Evolutionary conservation across 2,888 invertebrate genomes (phyloP).

Genomic region (Globia sparganii): DNA sequence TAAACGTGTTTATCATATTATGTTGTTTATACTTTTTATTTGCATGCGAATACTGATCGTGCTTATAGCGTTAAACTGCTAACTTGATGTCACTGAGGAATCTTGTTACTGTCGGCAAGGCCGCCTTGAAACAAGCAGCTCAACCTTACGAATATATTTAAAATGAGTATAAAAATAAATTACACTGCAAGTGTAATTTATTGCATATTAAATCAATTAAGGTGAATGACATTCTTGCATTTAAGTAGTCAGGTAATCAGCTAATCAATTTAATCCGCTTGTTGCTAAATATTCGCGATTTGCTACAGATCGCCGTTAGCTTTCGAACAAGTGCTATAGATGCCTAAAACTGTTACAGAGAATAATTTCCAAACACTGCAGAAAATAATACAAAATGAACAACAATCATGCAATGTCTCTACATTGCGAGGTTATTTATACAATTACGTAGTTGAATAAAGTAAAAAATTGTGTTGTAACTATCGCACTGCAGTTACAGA

Average conservation of each 20-base stretch:
- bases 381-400: slow-evolving; percentile 37
- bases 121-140: slow-evolving; percentile 41
- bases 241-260: slow-evolving; percentile 17
- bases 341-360: background rate
- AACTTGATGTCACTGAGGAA: slow-evolving; percentile 57
- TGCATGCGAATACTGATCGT: slow-evolving; percentile 68
- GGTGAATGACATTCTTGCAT: slow-evolving; percentile 29
- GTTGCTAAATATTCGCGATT: slow-evolving; percentile 38
- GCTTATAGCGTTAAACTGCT: slow-evolving; percentile 51
- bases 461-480: slow-evolving; percentile 35
- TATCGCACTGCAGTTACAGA: background rate
- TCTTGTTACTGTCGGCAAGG: slow-evolving; percentile 43
- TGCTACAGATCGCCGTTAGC: background rate
- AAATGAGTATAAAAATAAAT: slow-evolving; percentile 35
- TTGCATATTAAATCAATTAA: slow-evolving; percentile 25
- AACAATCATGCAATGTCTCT: slow-evolving; percentile 36
- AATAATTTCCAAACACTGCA: slow-evolving; percentile 39
- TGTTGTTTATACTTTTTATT: slow-evolving; percentile 82
- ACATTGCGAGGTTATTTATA: slow-evolving; percentile 44
- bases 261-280: slow-evolving; percentile 27
- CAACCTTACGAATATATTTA: slow-evolving; percentile 38
- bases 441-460: slow-evolving; percentile 30
- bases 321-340: slow-evolving; percentile 19
- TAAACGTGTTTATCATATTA: slow-evolving; percentile 88
- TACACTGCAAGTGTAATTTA: slow-evolving; percentile 6